These are phyloP conservation scores for Ephydatia muelleri DNA, from an alignment of 37 sponge, comb jelly and placozoan genomes.

Conservation along the genomic window DNA sequence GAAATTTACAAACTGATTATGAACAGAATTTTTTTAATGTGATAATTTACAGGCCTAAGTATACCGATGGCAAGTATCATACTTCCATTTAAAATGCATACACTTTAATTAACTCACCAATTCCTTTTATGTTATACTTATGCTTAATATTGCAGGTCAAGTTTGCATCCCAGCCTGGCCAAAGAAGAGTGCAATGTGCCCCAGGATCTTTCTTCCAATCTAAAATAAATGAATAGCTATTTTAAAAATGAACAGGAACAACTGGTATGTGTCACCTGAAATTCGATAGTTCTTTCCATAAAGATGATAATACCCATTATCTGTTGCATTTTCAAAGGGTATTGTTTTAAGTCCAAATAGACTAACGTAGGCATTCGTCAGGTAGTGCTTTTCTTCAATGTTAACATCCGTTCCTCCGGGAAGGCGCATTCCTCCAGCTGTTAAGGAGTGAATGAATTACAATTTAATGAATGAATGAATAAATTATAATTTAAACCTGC, in stretches of 20 bases:
- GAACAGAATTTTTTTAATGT: neutral
- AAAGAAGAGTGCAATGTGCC: slow-evolving; percentile 13
- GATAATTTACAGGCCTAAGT: neutral
- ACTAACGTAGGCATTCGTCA: slow-evolving; percentile 27
- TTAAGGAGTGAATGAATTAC: neutral
- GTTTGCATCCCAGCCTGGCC: slow-evolving; percentile 49
- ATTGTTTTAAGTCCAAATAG: slow-evolving; percentile 16
- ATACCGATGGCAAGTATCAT: no score
- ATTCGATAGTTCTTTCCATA: slow-evolving; percentile 11
- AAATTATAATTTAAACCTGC: no score
- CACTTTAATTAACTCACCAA: slow-evolving; percentile 11
- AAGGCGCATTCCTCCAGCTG: slow-evolving; percentile 57
- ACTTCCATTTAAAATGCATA: no score
- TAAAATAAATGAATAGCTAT: neutral
- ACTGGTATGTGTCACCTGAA: neutral
- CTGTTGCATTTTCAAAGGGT: slow-evolving; percentile 12
- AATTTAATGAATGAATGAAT: no score
- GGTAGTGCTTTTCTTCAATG: slow-evolving; percentile 22
- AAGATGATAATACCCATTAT: slow-evolving; percentile 12
- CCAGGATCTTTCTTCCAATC: slow-evolving; percentile 39
- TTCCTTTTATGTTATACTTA: slow-evolving; percentile 3
- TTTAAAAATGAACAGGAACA: neutral
- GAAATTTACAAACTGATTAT: no score
- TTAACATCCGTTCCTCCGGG: slow-evolving; percentile 16
- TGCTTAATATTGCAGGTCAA: neutral